These are phyloP conservation scores for Carassius carassius DNA, from an alignment of 2,113 vertebrate genomes.

Conservation along the genomic window DNA sequence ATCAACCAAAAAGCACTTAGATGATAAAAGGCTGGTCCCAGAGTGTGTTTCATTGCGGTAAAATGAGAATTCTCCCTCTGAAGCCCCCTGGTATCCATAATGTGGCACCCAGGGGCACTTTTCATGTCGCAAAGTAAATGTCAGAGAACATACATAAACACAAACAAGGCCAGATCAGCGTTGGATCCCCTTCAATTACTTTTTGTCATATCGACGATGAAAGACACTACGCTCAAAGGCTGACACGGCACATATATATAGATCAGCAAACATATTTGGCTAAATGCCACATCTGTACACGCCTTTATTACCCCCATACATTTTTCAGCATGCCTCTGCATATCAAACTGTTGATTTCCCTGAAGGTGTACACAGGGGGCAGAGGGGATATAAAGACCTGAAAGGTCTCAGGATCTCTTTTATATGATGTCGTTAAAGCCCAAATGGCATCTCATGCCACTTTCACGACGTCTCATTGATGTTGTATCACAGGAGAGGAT, in stretches of 20 bases:
- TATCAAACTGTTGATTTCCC: slow-evolving; percentile 58
- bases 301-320: slow-evolving; percentile 43
- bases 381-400: slow-evolving; percentile 40
- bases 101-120: slow-evolving; percentile 39
- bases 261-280: slow-evolving; percentile 42
- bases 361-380: slow-evolving; percentile 32
- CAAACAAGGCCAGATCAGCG: slow-evolving; percentile 54
- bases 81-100: slow-evolving; percentile 47
- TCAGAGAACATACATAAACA: slow-evolving; percentile 56
- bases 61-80: slow-evolving; percentile 35
- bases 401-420: slow-evolving; percentile 37
- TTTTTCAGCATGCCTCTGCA: slow-evolving; percentile 43
- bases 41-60: slow-evolving; percentile 26
- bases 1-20: slow-evolving; percentile 42
- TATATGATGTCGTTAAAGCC: slow-evolving; percentile 44
- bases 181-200: slow-evolving; percentile 41
- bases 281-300: slow-evolving; percentile 56
- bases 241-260: slow-evolving; percentile 41
- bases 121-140: slow-evolving; percentile 54
- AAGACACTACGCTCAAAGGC: slow-evolving; percentile 43
- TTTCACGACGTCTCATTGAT: slow-evolving; percentile 32
- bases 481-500: slow-evolving; percentile 33
- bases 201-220: slow-evolving; percentile 50
- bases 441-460: slow-evolving; percentile 40
- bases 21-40: slow-evolving; percentile 42